These are phyloP conservation scores for Spinus olivaceus DNA, from an alignment of 2,797 vertebrate genomes.

Conservation along the genomic window DNA sequence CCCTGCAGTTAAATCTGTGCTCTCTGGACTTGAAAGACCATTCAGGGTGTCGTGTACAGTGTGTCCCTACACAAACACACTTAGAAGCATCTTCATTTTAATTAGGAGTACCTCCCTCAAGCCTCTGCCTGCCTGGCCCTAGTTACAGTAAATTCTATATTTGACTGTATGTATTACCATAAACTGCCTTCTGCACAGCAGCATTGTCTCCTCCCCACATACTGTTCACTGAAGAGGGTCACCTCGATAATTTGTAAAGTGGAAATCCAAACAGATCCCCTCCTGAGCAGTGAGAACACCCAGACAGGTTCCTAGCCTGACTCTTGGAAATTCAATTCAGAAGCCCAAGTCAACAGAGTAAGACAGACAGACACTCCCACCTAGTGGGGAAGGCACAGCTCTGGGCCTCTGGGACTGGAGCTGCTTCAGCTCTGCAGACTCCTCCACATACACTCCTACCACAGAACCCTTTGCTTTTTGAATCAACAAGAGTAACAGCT, in stretches of 20 bases:
- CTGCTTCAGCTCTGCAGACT: neutral
- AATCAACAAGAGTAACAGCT: neutral
- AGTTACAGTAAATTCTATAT: neutral
- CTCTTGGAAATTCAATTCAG: rapidly evolving
- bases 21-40: neutral
- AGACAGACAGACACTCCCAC: slow-evolving; percentile 8
- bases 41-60: rapidly evolving
- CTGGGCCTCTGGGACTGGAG: rapidly evolving
- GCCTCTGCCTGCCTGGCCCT: neutral
- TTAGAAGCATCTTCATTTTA: neutral
- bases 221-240: neutral
- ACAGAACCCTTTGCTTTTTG: too few relatives aligned
- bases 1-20: neutral
- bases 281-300: neutral
- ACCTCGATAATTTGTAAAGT: neutral
- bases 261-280: neutral
- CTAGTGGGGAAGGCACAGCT: neutral
- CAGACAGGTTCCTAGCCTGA: neutral
- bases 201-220: neutral
- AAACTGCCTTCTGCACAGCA: neutral
- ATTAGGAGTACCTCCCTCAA: neutral
- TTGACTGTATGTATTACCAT: neutral
- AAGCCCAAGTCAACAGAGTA: neutral
- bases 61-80: neutral
- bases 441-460: too few relatives aligned